phyloP scores from a whole-genome alignment of 2,113 vertebrate genomes.

The Rhinopomastus cyanomelas region DNA sequence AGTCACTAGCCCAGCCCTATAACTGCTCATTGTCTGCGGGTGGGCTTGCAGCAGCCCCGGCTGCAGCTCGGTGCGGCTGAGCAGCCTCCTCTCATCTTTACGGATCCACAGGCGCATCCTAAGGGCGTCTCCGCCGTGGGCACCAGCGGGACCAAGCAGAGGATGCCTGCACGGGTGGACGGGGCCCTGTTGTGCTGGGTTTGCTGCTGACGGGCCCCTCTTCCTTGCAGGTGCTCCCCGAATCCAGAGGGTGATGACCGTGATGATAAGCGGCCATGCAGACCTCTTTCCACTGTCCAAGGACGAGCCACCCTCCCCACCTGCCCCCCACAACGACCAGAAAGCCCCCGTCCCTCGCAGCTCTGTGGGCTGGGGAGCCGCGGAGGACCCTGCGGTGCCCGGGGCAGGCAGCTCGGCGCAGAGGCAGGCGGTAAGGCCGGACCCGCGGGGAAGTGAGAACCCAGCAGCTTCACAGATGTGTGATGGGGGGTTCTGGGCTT shows the following conservation, averaged over 20 bases:
- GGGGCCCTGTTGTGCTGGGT: accelerated
- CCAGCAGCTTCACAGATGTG: accelerated
- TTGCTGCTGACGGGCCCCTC: not conserved
- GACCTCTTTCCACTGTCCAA: slow-evolving; percentile 86
- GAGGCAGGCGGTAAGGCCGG: slow-evolving; percentile 37
- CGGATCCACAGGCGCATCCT: no score
- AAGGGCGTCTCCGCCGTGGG: no score
- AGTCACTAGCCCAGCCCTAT: no score
- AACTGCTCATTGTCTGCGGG: no score
- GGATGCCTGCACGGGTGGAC: not conserved
- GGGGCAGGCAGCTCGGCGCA: not conserved
- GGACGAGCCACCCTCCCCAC: slow-evolving; percentile 75
- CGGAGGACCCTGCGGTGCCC: slow-evolving; percentile 66
- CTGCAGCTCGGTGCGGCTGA: not conserved
- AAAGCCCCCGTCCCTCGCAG: slow-evolving; percentile 80
- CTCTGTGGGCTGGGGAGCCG: slow-evolving; percentile 92
- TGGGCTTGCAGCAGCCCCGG: no score
- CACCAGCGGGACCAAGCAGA: not conserved
- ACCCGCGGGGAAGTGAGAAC: not conserved
- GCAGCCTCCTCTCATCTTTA: no score
- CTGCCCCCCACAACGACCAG: slow-evolving; percentile 70
- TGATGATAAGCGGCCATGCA: slow-evolving; percentile 90
- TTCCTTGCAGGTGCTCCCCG: slow-evolving; percentile 84
- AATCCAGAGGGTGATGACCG: slow-evolving; percentile 95
- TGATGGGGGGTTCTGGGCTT: no score